Evolutionary conservation across 2,797 vertebrate species (phyloP), one percentile per base, ranked within the genome.

Genomic region (Orientallactaga sibirica): DNA sequence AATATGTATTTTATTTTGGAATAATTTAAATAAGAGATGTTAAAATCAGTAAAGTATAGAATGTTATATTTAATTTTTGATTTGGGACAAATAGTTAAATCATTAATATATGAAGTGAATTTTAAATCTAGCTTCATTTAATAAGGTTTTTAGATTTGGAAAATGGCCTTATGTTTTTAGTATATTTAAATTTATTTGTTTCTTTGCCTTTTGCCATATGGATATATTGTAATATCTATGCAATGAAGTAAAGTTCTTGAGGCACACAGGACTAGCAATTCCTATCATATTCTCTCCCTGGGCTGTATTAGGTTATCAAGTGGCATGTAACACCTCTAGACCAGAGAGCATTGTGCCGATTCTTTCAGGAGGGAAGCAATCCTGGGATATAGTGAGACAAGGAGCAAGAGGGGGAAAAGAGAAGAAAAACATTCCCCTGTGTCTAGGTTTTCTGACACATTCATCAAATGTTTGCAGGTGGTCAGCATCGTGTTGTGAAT

Each of bases 131-230:
- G 68, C 19, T 88, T 7, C 37, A 76, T 11, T 68, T 61, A 16
- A 29, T 48, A 66, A 27, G 86, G 82, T 74, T 93, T 94, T 81
- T 79, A 76, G 27, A 77, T 86, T 94, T 90, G 27, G 11, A 55
- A 81, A 86, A 61, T 77, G 4, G 33, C 37, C 62, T 70, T 37
- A 29, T 7, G 41, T n/a, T 95, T n/a, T 75, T 52, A 22, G 5
- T 92, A 16, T 66, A 7, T 70, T 84, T 77, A 25, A 79, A 82
- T 75, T 20, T 27, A 2, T 68, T 48, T 68, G 55, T 43, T 2
- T 82, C 75, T 82, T 73, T 91, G 80, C 89, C 20, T 27, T 76
- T 85, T 86, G 19, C 11, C 18, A 37, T 12, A 58, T 58, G 15
- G 55, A 58, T 58, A 37, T 88, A 19, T 77, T 92, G 0, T 74